phyloP scores from a whole-genome alignment of 2,888 invertebrate genomes.

The Monoplex corrugatus region DNA sequence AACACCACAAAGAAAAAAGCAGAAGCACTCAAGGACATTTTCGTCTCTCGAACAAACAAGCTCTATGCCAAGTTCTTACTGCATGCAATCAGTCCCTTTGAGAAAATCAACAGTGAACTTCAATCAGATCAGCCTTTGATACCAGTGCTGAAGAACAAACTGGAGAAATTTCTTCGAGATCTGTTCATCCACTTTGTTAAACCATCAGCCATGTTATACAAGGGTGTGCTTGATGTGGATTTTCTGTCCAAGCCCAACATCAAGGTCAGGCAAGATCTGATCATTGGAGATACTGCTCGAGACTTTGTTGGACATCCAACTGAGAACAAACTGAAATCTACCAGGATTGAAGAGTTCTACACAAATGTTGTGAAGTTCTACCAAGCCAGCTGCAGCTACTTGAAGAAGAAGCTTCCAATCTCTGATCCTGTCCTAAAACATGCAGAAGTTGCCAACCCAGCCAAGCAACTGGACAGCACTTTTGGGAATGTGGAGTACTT shows the following conservation, averaged over 20 bases:
- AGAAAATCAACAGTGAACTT: slow-evolving; percentile 43
- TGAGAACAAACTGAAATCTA: background rate
- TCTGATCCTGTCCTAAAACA: slow-evolving; percentile 45
- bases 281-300: slow-evolving; percentile 30
- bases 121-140: slow-evolving; percentile 47
- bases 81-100: slow-evolving; percentile 42
- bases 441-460: slow-evolving; percentile 42
- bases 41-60: slow-evolving; percentile 45
- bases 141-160: slow-evolving; percentile 21
- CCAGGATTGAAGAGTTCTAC: slow-evolving; percentile 45
- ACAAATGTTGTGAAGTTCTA: slow-evolving; percentile 42
- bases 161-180: background rate
- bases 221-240: slow-evolving; percentile 33
- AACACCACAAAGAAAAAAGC: background rate
- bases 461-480: background rate
- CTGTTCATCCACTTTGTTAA: slow-evolving; percentile 49
- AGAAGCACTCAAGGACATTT: background rate
- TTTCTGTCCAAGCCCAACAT: slow-evolving; percentile 35
- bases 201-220: slow-evolving; percentile 45
- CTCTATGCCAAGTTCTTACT: slow-evolving; percentile 44
- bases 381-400: slow-evolving; percentile 37
- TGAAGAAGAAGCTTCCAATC: slow-evolving; percentile 50
- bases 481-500: slow-evolving; percentile 28
- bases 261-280: background rate
- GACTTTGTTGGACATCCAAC: slow-evolving; percentile 11